These are phyloP conservation scores for Ostrea edulis DNA, from an alignment of 1,140 invertebrate genomes.

Conservation along the genomic window DNA sequence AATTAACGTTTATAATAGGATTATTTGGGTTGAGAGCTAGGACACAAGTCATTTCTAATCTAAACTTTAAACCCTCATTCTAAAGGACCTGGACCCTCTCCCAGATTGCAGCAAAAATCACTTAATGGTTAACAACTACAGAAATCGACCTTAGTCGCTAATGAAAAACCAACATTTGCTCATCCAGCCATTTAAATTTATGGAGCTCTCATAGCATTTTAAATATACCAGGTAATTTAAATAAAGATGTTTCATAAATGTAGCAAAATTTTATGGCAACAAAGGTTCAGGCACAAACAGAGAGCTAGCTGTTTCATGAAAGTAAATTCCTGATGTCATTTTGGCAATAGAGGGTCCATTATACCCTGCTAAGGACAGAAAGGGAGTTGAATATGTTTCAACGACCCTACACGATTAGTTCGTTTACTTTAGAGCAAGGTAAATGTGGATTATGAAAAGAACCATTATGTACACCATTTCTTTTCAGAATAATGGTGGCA, in stretches of 20 bases:
- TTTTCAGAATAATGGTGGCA: neutral
- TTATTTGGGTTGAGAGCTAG: too few species aligned
- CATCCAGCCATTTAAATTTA: neutral
- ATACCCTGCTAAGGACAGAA: neutral
- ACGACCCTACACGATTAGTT: conserved; percentile 7
- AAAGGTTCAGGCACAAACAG: neutral
- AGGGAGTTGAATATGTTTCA: conserved; percentile 6
- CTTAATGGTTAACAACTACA: too few species aligned
- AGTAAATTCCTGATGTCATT: neutral
- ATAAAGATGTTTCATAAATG: neutral
- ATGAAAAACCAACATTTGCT: conserved; percentile 14
- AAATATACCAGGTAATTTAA: neutral
- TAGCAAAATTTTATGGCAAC: neutral
- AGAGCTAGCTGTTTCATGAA: neutral
- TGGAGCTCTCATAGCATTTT: neutral
- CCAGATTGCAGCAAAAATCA: too few species aligned
- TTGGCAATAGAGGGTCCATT: neutral
- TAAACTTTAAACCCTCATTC: too few species aligned
- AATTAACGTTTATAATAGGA: too few species aligned
- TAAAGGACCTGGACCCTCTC: too few species aligned
- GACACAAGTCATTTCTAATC: too few species aligned
- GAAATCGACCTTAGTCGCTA: neutral
- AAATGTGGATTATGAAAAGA: conserved; percentile 29
- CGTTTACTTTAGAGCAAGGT: conserved; percentile 9
- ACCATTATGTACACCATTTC: conserved; percentile 2